Evolutionary conservation across 2,888 invertebrate genomes (phyloP), one percentile per base, ranked within the genome.

Genomic region (Synanthedon vespiformis): DNA sequence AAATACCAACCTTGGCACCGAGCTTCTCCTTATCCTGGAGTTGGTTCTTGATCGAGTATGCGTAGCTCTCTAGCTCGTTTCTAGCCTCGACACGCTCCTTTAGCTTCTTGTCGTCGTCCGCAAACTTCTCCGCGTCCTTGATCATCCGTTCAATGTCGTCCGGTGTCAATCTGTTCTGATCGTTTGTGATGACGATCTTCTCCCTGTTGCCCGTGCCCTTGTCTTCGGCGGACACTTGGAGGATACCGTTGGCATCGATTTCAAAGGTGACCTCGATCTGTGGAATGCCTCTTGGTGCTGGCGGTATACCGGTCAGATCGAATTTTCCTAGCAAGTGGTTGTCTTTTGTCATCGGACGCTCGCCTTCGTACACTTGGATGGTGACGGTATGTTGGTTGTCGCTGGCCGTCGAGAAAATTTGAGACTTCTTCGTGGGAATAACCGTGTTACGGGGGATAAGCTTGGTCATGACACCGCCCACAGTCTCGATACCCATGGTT

Each of bases 71-170:
- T 53, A 99, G 90, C 74, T 99, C 99, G 78, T 99, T 99, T 61
- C 97, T 92, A 3, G 98, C 93, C 76, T 99, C 99, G 3, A 99
- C 97, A 52, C 94, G 91, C 82, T 98, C 97, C 87, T 97, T 97
- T 60, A 97, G 88, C 82, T 96, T 97, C 89, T 98, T 98, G 85
- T 99, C 99, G 62, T 99, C 99, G 70, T 99, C 99, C 14, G 98
- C 97, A 85, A 98, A 99, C 81, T 96, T 96, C 88, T 99, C 99
- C 1, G 99, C 98, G 74, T 99, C 99, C 83, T 95, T 95, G 80
- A 99, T 98, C 99, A 99, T 99, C 58, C 97, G 91, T 74, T 99
- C 98, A 63, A 99, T 99, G 70, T 99, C 99, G 64, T 99, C 99
- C 4, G 98, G 98, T 12, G 97, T 97, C 58, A 99, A 84, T 60